Conservation (phyloP, 2,797 vertebrate species). For the Smutsia gigantea region DNA sequence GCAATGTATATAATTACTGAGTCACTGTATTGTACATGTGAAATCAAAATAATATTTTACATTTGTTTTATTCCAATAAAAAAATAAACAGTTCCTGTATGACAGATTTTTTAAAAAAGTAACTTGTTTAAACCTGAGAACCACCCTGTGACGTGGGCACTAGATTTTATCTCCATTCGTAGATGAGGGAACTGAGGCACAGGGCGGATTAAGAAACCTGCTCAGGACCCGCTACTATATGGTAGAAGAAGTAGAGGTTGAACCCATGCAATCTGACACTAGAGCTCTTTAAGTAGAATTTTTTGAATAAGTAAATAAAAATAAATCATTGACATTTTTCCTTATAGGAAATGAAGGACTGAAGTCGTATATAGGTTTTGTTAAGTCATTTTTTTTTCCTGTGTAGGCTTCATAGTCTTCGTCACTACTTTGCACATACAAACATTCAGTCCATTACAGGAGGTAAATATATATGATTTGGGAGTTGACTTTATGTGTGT, state of each 20-base stretch:
- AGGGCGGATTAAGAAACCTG: background rate
- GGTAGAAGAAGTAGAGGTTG: background rate
- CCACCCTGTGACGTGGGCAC: background rate
- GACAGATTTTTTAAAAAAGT: background rate
- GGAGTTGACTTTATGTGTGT: background rate
- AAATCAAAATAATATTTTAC: too few relatives aligned
- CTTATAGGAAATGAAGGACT: background rate
- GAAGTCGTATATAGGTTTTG: background rate
- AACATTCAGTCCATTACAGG: background rate
- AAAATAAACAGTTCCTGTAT: too few relatives aligned
- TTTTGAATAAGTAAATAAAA: background rate
- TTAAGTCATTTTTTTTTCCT: background rate
- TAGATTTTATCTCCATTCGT: background rate
- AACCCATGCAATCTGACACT: background rate
- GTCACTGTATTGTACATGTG: too few relatives aligned
- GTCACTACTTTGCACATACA: background rate
- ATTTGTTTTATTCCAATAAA: too few relatives aligned
- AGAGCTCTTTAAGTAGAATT: background rate
- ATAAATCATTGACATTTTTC: background rate
- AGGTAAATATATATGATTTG: background rate
- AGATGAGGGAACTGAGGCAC: background rate
- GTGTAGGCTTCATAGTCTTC: background rate
- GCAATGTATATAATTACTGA: too few relatives aligned
- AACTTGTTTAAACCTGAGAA: background rate
- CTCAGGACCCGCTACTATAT: background rate